These are phyloP conservation scores for Sceloporus tristichus DNA, from an alignment of 2,113 vertebrate genomes.

Conservation along the genomic window DNA sequence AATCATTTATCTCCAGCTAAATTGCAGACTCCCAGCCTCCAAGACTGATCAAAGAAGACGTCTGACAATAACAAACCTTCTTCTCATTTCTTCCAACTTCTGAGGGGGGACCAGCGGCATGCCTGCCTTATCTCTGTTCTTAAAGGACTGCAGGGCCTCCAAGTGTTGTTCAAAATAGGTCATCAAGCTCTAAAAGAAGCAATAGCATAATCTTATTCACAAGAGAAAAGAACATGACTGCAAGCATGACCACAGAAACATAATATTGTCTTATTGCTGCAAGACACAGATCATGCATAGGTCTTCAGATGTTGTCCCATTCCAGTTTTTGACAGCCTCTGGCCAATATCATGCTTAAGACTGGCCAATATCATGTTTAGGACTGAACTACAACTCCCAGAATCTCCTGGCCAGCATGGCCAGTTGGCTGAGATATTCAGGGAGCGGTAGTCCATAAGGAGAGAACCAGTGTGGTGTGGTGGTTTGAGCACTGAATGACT, in stretches of 20 bases:
- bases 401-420: no score
- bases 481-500: no score
- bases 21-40: neutral
- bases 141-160: conserved; percentile 85
- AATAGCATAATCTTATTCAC: conserved; percentile 22
- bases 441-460: no score
- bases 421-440: no score
- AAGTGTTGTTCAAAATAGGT: conserved; percentile 82
- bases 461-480: no score
- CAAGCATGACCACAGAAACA: neutral
- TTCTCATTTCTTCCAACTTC: conserved; percentile 92
- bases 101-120: conserved; percentile 83
- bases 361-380: neutral
- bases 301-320: neutral
- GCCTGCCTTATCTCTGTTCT: conserved; percentile 84
- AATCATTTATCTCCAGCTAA: conserved; percentile 3
- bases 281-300: neutral
- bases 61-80: conserved; percentile 80
- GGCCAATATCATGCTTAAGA: neutral
- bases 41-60: neutral
- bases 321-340: neutral
- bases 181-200: conserved; percentile 83
- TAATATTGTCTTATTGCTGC: neutral
- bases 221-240: neutral
- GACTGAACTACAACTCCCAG: no score